These are phyloP conservation scores for Rhaphigaster nebulosa DNA, from an alignment of 2,888 invertebrate species.

Conservation along the genomic window DNA sequence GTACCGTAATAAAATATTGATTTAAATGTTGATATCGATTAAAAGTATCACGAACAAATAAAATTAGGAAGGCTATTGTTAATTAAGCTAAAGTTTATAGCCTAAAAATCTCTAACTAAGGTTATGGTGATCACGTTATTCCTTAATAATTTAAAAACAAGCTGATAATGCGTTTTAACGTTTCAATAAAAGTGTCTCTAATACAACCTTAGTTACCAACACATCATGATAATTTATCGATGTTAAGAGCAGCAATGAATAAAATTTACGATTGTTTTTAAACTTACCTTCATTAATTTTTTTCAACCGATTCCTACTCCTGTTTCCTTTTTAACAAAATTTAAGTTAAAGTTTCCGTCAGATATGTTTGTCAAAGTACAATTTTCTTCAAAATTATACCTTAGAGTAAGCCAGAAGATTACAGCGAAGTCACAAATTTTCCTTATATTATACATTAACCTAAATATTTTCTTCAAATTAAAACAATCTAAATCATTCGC, in stretches of 20 bases:
- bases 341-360: neutral
- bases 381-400: neutral
- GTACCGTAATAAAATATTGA: neutral
- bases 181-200: too few species aligned
- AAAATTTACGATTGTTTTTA: neutral
- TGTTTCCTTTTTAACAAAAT: neutral
- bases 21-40: neutral
- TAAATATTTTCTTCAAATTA: slow-evolving; percentile 5
- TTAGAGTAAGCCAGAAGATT: neutral
- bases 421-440: neutral
- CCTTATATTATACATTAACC: neutral
- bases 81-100: neutral
- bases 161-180: too few species aligned
- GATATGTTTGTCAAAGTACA: neutral
- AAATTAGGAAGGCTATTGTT: neutral
- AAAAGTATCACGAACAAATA: neutral
- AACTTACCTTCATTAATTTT: neutral
- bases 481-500: neutral
- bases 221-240: too few species aligned
- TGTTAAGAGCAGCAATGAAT: neutral
- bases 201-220: too few species aligned
- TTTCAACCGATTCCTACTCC: neutral
- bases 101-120: neutral
- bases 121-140: neutral
- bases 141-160: neutral